Conservation (phyloP, 2,113 vertebrate genomes). For the Microtus pennsylvanicus region DNA sequence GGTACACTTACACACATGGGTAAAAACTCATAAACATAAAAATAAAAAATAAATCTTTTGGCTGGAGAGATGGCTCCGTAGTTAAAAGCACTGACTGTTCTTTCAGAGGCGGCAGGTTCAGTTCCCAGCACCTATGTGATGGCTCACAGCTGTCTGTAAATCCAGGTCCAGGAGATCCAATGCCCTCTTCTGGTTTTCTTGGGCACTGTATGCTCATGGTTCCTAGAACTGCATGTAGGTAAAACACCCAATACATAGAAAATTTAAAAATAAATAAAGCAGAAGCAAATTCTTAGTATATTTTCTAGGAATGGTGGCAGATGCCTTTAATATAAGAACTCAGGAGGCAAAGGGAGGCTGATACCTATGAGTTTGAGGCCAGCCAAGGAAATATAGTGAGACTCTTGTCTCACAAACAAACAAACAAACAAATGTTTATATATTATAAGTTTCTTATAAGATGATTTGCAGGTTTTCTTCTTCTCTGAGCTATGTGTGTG, state of each 20-base stretch:
- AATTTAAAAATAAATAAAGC: neutral
- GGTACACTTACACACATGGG: too few species aligned
- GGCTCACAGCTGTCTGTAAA: neutral
- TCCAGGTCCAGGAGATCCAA: neutral
- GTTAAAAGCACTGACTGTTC: neutral
- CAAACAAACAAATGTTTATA: neutral
- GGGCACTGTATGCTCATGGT: neutral
- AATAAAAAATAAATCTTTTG: neutral
- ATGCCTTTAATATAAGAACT: neutral
- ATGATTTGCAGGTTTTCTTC: slow-evolving; percentile 16
- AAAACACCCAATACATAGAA: neutral
- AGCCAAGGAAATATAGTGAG: neutral
- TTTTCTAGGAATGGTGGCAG: neutral
- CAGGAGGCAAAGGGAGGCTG: neutral
- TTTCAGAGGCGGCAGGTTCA: neutral
- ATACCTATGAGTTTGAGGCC: neutral
- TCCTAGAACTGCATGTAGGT: neutral
- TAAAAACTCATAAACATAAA: neutral
- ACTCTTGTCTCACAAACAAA: neutral
- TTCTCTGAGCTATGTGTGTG: neutral
- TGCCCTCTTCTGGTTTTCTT: neutral
- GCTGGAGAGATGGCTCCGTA: neutral
- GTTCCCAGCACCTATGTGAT: neutral
- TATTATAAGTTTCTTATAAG: neutral
- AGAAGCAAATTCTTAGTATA: neutral